Evolutionary conservation across 1,140 invertebrate genomes (phyloP).

Genomic region (Cyclargus thomasi): DNA sequence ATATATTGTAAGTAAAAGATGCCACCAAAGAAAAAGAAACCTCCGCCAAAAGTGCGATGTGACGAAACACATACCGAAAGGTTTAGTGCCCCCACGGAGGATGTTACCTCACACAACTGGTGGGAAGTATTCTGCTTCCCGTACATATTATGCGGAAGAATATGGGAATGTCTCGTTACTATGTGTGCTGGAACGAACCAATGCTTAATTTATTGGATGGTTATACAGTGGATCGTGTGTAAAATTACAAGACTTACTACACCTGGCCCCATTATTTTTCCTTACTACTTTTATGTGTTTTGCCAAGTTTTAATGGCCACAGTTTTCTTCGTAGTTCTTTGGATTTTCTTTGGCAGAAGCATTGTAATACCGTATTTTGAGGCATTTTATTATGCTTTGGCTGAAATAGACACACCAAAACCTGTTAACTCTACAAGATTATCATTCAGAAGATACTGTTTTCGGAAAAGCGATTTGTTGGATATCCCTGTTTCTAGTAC

Average conservation of each 20-base stretch:
- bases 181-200: conserved; percentile 56
- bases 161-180: conserved; percentile 53
- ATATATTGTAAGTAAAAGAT: neutral
- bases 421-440: conserved; percentile 30
- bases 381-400: conserved; percentile 36
- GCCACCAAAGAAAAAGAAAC: conserved; percentile 36
- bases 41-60: conserved; percentile 34
- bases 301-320: conserved; percentile 54
- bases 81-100: conserved; percentile 45
- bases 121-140: conserved; percentile 65
- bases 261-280: conserved; percentile 54
- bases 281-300: conserved; percentile 64
- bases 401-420: conserved; percentile 13
- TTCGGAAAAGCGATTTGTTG: conserved; percentile 61
- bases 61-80: conserved; percentile 42
- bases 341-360: conserved; percentile 46
- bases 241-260: conserved; percentile 50
- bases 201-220: conserved; percentile 60
- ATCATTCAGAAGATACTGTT: conserved; percentile 55
- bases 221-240: conserved; percentile 57
- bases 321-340: conserved; percentile 41
- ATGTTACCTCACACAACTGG: conserved; percentile 53
- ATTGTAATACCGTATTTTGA: conserved; percentile 48
- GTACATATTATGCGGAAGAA: conserved; percentile 51
- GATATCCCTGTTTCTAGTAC: conserved; percentile 37